A percentile compares a stretch with the other conserved stretches of the same genome.
These are phyloP conservation scores for Alloscopus bannaensis DNA, from an alignment of 2,888 invertebrate genomes.

Conservation along the genomic window DNA sequence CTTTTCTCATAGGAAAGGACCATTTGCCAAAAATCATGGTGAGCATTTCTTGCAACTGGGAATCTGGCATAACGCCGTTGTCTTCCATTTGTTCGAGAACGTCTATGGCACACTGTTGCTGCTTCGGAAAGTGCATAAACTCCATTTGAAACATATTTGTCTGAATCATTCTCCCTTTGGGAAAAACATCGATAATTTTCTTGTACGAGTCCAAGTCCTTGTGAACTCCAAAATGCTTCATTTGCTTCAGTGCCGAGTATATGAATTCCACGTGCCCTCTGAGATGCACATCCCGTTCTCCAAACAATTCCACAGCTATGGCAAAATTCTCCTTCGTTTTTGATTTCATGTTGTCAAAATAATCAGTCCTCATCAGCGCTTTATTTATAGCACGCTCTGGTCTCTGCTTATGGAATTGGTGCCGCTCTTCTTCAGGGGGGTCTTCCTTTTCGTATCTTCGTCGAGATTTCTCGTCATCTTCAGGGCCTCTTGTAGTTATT, in stretches of 20 bases:
- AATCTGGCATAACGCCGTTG: slow-evolving; percentile 92
- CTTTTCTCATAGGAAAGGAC: slow-evolving; percentile 79
- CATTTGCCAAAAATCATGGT: slow-evolving; percentile 88
- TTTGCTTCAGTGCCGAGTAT: slow-evolving; percentile 88
- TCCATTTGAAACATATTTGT: slow-evolving; percentile 89
- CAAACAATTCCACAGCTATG: slow-evolving; percentile 81
- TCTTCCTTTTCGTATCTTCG: slow-evolving; percentile 49
- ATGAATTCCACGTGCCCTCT: slow-evolving; percentile 97
- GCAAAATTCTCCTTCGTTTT: slow-evolving; percentile 84
- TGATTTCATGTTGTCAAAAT: slow-evolving; percentile 76
- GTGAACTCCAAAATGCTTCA: slow-evolving; percentile 93
- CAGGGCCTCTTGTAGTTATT: background rate
- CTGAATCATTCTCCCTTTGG: slow-evolving; percentile 92
- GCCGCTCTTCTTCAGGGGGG: slow-evolving; percentile 64
- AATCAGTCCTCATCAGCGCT: slow-evolving; percentile 64
- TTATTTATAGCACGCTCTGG: slow-evolving; percentile 49
- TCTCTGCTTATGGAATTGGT: slow-evolving; percentile 52
- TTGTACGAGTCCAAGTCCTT: slow-evolving; percentile 92
- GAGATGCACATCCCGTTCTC: slow-evolving; percentile 81
- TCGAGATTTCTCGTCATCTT: slow-evolving; percentile 42
- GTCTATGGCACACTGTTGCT: slow-evolving; percentile 95
- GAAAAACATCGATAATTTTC: slow-evolving; percentile 87
- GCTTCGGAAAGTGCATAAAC: slow-evolving; percentile 95
- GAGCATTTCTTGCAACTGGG: slow-evolving; percentile 89
- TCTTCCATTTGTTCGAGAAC: slow-evolving; percentile 96